phyloP scores from a whole-genome alignment of 2,797 vertebrate species.

The Amphiprion clarkii region DNA sequence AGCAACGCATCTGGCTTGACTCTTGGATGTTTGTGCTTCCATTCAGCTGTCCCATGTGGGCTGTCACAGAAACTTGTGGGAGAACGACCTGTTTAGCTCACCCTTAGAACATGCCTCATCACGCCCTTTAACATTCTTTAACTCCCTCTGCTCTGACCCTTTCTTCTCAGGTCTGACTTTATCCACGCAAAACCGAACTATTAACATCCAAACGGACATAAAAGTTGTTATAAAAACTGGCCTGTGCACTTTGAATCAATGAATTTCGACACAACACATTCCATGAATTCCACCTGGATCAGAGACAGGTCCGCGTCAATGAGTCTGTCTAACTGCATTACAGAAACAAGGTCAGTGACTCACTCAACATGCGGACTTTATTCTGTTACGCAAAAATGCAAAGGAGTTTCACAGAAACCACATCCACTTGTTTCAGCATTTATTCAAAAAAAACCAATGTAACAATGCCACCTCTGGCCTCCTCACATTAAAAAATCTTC shows the following conservation, averaged over 20 bases:
- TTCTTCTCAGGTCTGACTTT: not conserved
- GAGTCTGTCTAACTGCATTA: not conserved
- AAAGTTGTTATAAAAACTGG: not conserved
- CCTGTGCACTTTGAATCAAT: not conserved
- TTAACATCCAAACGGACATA: not conserved
- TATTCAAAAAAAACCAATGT: constrained; percentile 55
- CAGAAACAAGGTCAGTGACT: constrained; percentile 24
- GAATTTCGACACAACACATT: constrained; percentile 36
- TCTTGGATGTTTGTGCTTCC: not conserved
- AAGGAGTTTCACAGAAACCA: constrained; percentile 65
- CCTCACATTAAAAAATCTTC: not conserved
- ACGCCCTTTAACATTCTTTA: not conserved
- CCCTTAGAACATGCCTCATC: constrained; percentile 1
- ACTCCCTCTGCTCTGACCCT: not conserved
- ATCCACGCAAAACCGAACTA: not conserved
- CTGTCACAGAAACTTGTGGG: not conserved
- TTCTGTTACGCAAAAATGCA: constrained; percentile 6
- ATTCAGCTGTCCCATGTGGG: not conserved
- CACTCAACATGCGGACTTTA: not conserved
- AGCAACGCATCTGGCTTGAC: too few relatives aligned
- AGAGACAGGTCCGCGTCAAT: not conserved
- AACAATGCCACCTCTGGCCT: not conserved
- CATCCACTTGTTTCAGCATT: constrained; percentile 36
- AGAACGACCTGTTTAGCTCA: not conserved
- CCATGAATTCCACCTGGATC: constrained; percentile 30